Evolutionary conservation across 2,113 vertebrate species (phyloP), one percentile per base, ranked within the genome.

Genomic region (Scytalopus superciliaris): DNA sequence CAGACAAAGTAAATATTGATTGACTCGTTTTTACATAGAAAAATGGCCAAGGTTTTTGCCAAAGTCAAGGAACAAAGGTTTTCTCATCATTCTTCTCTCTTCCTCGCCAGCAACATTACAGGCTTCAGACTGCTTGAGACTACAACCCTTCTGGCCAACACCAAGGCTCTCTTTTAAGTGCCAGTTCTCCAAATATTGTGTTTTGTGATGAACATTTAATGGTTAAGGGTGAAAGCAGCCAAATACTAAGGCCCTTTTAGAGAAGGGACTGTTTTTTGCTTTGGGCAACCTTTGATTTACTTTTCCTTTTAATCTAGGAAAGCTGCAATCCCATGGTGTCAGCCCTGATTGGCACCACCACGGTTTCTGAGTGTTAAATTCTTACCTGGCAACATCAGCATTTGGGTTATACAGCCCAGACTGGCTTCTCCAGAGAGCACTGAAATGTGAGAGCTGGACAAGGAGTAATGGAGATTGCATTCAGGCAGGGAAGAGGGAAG

Each of bases 1-100:
- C 84, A 70, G 84, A 81, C 81, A 85, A 92, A 77, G 74, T 89
- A 87, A 94, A 93, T 93, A 95, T 89, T 86, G 84, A 59, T 89
- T 75, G 94, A 88, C 56, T 72, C 4, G 7, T 37, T 89, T 63
- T 87, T 63, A 39, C 27, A 3, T n/a, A 72, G 24, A 44, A 67
- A 94, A 95, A 86, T 52, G 44, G 59, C 19, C 1, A 2, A 47
- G 45, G 19, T 49, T 90, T 92, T 87, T 92, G 90, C 89, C 89
- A 93, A 94, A 94, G 92, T 67, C 73, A 75, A 89, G 66, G 81
- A 96, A 89, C 33, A 67, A 76, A 89, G 78, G 35, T 94, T 88
- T 95, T 86, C 86, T 91, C 63, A 2, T 94, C 72, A 63, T 64
- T 73, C 69, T 93, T 12, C n/a, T 90, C 63, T 72, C 28, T 91